Percentiles rank a stretch among this genome's conserved stretches.
These are phyloP conservation scores for Charanyca ferruginea DNA, from an alignment of 2,888 invertebrate species.

Conservation along the genomic window DNA sequence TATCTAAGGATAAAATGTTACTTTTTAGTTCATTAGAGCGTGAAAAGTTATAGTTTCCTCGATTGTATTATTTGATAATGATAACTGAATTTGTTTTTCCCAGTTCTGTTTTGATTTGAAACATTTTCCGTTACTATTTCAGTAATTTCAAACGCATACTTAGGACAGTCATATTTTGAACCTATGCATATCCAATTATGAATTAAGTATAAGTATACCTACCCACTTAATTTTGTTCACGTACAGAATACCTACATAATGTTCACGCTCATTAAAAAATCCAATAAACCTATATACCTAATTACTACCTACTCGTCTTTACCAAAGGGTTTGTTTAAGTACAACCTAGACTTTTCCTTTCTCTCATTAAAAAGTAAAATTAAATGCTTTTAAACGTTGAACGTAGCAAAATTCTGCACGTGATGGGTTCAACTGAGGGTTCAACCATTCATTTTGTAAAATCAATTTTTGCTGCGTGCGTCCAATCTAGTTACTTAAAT, in stretches of 20 bases:
- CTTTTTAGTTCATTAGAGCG: conserved; percentile 24
- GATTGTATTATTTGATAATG: conserved; percentile 9
- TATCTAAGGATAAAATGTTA: conserved; percentile 10
- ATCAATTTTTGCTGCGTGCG: conserved; percentile 27
- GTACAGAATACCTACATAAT: too few relatives aligned
- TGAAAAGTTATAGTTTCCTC: conserved; percentile 6
- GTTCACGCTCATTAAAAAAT: conserved; percentile 8
- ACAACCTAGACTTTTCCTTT: conserved; percentile 2
- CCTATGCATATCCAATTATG: too few relatives aligned
- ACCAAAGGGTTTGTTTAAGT: neutral
- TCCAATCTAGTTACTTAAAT: conserved; percentile 45
- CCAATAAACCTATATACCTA: neutral
- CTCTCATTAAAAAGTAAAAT: conserved; percentile 4
- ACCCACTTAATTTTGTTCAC: too few relatives aligned
- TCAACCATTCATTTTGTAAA: conserved; percentile 17
- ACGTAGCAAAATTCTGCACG: neutral
- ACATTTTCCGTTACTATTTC: too few relatives aligned
- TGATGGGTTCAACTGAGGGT: conserved; percentile 13
- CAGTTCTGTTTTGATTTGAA: neutral
- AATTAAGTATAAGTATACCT: too few relatives aligned
- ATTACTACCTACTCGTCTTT: neutral
- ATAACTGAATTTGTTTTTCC: neutral
- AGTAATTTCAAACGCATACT: too few relatives aligned
- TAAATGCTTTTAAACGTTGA: neutral
- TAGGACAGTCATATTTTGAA: too few relatives aligned